Evolutionary conservation across 2,888 invertebrate species (phyloP).

Genomic region (Cyrtodaria siliqua): DNA sequence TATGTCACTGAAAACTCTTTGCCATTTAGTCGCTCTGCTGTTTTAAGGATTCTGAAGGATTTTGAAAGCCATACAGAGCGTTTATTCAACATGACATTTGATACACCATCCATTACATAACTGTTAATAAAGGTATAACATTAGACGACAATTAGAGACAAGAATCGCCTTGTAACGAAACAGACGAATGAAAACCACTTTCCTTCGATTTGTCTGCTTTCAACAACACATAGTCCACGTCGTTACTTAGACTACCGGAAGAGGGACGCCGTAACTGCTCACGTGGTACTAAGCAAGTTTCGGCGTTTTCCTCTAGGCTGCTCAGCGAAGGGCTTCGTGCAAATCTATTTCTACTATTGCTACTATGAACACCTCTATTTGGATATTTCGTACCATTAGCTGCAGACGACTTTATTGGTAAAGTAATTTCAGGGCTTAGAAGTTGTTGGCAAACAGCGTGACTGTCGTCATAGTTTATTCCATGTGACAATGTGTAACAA

Average conservation of each 20-base stretch:
- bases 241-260: slow-evolving; percentile 20
- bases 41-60: too few relatives aligned
- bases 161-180: slow-evolving; percentile 18
- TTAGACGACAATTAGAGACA: too few relatives aligned
- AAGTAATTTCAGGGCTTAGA: slow-evolving; percentile 28
- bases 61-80: too few relatives aligned
- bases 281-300: slow-evolving; percentile 12
- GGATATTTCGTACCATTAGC: slow-evolving; percentile 1
- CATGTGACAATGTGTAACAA: slow-evolving; percentile 21
- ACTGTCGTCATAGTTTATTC: slow-evolving; percentile 25
- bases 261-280: slow-evolving; percentile 11
- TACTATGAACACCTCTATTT: not conserved
- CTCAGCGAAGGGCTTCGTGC: slow-evolving; percentile 56
- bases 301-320: slow-evolving; percentile 57
- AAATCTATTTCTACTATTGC: slow-evolving; percentile 15
- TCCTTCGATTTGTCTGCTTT: slow-evolving; percentile 28
- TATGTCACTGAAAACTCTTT: too few relatives aligned
- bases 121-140: too few relatives aligned
- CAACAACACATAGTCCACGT: slow-evolving; percentile 9
- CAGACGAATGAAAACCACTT: slow-evolving; percentile 28
- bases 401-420: slow-evolving; percentile 15
- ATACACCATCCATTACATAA: too few relatives aligned
- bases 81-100: too few relatives aligned
- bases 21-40: too few relatives aligned
- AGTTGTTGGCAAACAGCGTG: slow-evolving; percentile 38